Base-by-base conservation (phyloP, 1,140 invertebrate genomes). In the Drosophila lacteicornis region DNA sequence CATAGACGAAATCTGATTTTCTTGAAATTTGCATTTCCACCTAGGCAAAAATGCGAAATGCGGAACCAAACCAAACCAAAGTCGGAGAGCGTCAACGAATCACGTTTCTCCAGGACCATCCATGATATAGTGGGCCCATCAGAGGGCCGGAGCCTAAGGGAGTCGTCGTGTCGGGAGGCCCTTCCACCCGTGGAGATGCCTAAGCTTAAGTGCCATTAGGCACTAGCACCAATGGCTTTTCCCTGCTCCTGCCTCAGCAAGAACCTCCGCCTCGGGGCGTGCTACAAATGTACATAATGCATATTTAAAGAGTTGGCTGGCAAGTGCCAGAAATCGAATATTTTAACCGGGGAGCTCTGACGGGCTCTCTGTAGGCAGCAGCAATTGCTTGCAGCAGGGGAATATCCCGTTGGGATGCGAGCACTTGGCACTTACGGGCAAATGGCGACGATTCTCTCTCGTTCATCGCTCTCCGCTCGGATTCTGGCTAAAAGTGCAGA, bases 161-260 rank as follows among this genome's bases (percentile, higher is more conserved):
- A 46, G 33, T 43, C 19, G 45, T 4, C 7, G 27, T 12, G 33
- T 36, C 33, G 38, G 22, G 15, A 25, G 65, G 33, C n/a, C 33
- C 40, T 30, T 62, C 56, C 42, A 53, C 51, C 68, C 55, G 58
- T 57, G 59, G 59, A 63, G 80, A 58, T 88, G 83, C 84, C 83
- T 87, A 87, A 87, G 83, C 83, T 87, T 87, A 88, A 87, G 83
- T 87, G 83, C 83, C 84, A 87, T 87, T 87, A 88, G 84, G 84
- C 83, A 88, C 63, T 86, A 53, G 49, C 47, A 81, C 75, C 68
- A 74, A 67, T 65, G 74, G 47, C 78, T 75, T 27, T 46, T 36
- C 53, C 50, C 59, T n/a, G 15, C 42, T 58, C 38, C 4, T 33
- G 19, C 58, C 27, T 13, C 30, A 30, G 46, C 46, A 50, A 43